These are phyloP conservation scores for Eriosoma lanigerum DNA, from an alignment of 1,140 invertebrate species.

Conservation along the genomic window DNA sequence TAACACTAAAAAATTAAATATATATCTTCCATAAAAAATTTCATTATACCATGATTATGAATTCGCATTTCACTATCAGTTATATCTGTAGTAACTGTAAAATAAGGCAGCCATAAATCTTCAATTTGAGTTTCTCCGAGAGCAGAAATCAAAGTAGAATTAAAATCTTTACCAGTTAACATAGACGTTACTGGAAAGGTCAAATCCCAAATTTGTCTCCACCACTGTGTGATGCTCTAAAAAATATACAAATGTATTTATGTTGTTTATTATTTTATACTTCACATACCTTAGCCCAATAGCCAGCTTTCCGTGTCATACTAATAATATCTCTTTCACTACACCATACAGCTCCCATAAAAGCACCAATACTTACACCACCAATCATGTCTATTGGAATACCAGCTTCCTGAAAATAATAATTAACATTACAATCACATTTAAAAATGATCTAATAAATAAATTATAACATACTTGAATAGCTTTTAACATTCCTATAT, in stretches of 20 bases:
- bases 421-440: slow-evolving; percentile 14
- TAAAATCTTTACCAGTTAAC: slow-evolving; percentile 93
- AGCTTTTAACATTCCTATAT: slow-evolving; percentile 93
- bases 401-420: slow-evolving; percentile 74
- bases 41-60: slow-evolving; percentile 85
- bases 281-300: slow-evolving; percentile 82
- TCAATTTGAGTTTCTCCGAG: slow-evolving; percentile 94
- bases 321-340: slow-evolving; percentile 88
- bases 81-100: slow-evolving; percentile 98
- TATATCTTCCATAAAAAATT: not conserved
- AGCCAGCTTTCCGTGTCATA: slow-evolving; percentile 88
- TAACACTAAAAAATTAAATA: too few species aligned
- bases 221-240: slow-evolving; percentile 96
- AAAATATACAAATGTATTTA: slow-evolving; percentile 36
- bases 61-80: slow-evolving; percentile 91
- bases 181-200: slow-evolving; percentile 96
- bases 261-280: slow-evolving; percentile 46
- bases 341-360: slow-evolving; percentile 96
- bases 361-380: slow-evolving; percentile 94
- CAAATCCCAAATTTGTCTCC: slow-evolving; percentile 88
- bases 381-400: slow-evolving; percentile 98
- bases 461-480: slow-evolving; percentile 66
- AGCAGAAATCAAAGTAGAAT: slow-evolving; percentile 82
- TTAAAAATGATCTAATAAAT: not conserved
- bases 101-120: slow-evolving; percentile 98